A percentile compares a stretch with the other conserved stretches of the same genome.
These are phyloP conservation scores for Dermochelys coriacea DNA, from an alignment of 2,797 vertebrate species.

Conservation along the genomic window DNA sequence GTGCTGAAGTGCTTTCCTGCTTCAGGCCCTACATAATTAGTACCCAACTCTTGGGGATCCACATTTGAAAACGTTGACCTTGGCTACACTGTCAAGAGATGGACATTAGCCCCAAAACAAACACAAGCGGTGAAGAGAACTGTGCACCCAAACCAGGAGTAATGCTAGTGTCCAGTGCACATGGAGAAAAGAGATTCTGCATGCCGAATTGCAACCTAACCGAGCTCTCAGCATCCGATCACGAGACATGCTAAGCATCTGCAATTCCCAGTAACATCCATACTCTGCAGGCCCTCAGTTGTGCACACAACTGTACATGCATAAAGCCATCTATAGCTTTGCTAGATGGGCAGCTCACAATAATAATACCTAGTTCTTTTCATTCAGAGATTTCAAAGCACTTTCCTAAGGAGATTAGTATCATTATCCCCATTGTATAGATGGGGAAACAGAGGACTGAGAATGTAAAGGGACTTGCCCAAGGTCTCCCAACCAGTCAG, in stretches of 20 bases:
- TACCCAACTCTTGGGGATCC: no score
- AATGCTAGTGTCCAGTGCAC: neutral
- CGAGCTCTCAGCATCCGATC: neutral
- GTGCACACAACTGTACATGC: no score
- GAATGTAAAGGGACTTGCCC: neutral
- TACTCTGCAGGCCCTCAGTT: neutral
- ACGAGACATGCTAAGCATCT: neutral
- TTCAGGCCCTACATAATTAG: no score
- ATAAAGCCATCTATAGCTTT: neutral
- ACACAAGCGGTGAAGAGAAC: neutral
- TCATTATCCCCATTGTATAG: neutral
- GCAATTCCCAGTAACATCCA: neutral
- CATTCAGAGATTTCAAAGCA: neutral
- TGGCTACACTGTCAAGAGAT: neutral
- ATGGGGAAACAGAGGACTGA: neutral
- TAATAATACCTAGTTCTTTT: neutral
- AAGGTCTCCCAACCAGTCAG: neutral
- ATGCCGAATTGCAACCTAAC: neutral
- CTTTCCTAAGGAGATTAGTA: neutral
- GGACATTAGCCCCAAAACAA: neutral
- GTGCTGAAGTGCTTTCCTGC: neutral
- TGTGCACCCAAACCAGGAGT: neutral
- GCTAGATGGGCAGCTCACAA: neutral
- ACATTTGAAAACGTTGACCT: neutral
- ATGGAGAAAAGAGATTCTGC: neutral